Conservation (phyloP, 2,113 vertebrate species). For the Egretta garzetta region DNA sequence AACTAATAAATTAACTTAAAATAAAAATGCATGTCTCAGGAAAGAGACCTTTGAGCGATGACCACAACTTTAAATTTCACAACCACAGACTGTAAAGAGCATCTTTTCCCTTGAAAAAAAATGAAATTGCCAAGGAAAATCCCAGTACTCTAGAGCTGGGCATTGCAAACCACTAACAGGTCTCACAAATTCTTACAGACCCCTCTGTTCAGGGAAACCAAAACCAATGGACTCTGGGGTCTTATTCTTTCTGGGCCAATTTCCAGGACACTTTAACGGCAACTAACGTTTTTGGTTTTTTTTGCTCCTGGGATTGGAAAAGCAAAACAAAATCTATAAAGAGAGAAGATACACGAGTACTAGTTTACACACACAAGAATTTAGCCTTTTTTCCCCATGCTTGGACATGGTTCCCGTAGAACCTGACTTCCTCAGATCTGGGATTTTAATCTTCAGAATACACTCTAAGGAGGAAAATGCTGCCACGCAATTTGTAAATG, state of each 20-base stretch:
- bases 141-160: background rate
- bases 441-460: background rate
- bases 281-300: background rate
- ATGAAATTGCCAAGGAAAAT: background rate
- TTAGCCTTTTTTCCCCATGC: accelerated
- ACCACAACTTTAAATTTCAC: background rate
- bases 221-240: background rate
- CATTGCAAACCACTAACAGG: background rate
- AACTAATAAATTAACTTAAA: background rate
- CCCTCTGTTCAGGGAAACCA: background rate
- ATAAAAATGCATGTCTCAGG: background rate
- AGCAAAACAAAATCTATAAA: background rate
- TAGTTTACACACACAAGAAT: background rate
- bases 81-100: background rate
- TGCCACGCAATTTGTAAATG: background rate
- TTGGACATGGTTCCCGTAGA: background rate
- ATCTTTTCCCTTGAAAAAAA: background rate
- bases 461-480: background rate
- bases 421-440: background rate
- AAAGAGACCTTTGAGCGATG: background rate
- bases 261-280: background rate
- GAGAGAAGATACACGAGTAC: background rate
- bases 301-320: background rate
- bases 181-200: background rate
- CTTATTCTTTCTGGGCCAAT: background rate